Percentiles rank a stretch among this genome's conserved stretches.
Conservation (phyloP, 2,888 invertebrate species). For the Sipha maydis region DNA sequence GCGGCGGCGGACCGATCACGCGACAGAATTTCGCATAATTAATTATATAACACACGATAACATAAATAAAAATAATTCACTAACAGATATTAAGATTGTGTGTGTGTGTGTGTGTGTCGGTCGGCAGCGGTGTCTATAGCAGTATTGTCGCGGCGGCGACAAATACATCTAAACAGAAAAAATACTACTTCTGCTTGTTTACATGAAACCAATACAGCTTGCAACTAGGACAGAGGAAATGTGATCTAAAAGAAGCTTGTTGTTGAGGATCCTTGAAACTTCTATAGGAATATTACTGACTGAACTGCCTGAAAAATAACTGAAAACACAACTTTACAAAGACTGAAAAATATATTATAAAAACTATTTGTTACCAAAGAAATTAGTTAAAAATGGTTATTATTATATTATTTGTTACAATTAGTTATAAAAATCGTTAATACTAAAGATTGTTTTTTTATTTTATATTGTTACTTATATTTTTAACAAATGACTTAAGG, state of each 20-base stretch:
- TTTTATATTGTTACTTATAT: slow-evolving; percentile 5
- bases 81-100: no score
- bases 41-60: no score
- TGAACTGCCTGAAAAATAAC: background rate
- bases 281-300: background rate
- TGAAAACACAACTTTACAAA: background rate
- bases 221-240: slow-evolving; percentile 24
- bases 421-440: background rate
- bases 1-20: no score
- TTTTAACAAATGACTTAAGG: background rate
- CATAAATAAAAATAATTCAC: no score
- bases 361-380: background rate
- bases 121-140: no score
- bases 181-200: background rate
- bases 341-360: background rate
- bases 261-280: background rate
- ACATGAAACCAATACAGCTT: slow-evolving; percentile 24
- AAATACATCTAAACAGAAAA: slow-evolving; percentile 25
- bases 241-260: background rate
- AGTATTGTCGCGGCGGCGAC: no score
- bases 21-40: no score
- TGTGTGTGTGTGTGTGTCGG: no score
- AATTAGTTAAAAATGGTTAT: background rate
- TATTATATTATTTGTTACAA: slow-evolving; percentile 14
- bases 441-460: background rate